Evolutionary conservation across 2,888 invertebrate species (phyloP).

Genomic region (Apotomis turbidana): DNA sequence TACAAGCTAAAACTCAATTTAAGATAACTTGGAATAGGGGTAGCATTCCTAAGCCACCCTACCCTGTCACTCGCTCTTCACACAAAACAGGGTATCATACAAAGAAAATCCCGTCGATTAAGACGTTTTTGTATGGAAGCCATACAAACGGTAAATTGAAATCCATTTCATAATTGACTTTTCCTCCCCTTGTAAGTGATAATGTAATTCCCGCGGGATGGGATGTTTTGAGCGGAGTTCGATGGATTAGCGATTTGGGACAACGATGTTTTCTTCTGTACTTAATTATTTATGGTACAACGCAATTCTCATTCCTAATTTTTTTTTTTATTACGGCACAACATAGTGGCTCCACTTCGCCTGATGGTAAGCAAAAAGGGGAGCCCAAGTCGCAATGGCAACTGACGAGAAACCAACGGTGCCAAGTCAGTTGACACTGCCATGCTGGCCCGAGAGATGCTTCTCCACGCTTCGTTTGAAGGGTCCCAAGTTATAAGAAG

Average conservation of each 20-base stretch:
- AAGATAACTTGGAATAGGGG: slow-evolving; percentile 8
- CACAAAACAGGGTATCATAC: background rate
- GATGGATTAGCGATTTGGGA: slow-evolving; percentile 19
- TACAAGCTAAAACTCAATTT: slow-evolving; percentile 26
- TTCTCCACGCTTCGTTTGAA: too few relatives aligned
- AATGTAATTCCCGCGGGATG: slow-evolving; percentile 10
- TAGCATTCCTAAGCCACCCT: slow-evolving; percentile 9
- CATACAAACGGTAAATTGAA: slow-evolving; percentile 52
- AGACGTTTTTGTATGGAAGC: background rate
- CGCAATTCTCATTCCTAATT: too few relatives aligned
- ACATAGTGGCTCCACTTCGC: too few relatives aligned
- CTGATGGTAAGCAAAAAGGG: too few relatives aligned
- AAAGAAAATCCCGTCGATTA: background rate
- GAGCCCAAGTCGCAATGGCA: too few relatives aligned
- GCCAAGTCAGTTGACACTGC: too few relatives aligned
- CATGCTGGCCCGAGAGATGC: too few relatives aligned
- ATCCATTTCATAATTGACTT: slow-evolving; percentile 68
- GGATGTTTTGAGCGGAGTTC: background rate
- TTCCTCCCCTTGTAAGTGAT: slow-evolving; percentile 48
- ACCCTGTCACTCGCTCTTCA: slow-evolving; percentile 8
- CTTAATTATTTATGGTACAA: background rate
- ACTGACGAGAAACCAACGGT: too few relatives aligned
- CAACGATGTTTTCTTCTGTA: background rate
- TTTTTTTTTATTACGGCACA: too few relatives aligned
- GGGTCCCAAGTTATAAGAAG: too few relatives aligned